Evolutionary conservation across 1,140 invertebrate species (phyloP).

Genomic region (Atta cephalotes): DNA sequence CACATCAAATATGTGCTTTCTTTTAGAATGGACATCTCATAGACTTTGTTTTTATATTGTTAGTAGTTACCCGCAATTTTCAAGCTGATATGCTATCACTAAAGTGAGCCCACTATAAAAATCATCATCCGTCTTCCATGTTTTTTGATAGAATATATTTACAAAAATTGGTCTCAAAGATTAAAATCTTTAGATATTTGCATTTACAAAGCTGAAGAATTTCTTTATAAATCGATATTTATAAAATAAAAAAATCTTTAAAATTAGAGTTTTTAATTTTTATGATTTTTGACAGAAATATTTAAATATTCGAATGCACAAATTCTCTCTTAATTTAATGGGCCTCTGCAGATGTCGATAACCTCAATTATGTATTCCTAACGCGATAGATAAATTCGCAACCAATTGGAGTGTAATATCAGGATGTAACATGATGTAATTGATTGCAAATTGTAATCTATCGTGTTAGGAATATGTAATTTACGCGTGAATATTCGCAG

Average conservation of each 20-base stretch:
- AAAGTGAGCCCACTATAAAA: neutral
- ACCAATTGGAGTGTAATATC: no score
- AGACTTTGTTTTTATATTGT: slow-evolving; percentile 1
- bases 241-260: neutral
- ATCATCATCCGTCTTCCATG: neutral
- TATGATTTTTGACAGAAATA: neutral
- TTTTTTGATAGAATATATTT: slow-evolving; percentile 1
- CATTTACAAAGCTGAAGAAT: neutral
- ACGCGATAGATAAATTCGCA: no score
- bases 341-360: no score
- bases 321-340: neutral
- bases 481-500: no score
- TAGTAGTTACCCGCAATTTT: slow-evolving; percentile 29
- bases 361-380: no score
- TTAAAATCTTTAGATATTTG: neutral
- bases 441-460: no score
- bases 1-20: slow-evolving; percentile 22
- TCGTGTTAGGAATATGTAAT: no score
- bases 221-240: neutral
- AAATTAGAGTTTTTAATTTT: no score
- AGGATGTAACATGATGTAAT: no score
- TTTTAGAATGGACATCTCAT: slow-evolving; percentile 1
- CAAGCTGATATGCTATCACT: slow-evolving; percentile 25
- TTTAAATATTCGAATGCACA: neutral
- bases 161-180: neutral